These are phyloP conservation scores for Phthorimaea operculella DNA, from an alignment of 1,140 invertebrate species.

Conservation along the genomic window DNA sequence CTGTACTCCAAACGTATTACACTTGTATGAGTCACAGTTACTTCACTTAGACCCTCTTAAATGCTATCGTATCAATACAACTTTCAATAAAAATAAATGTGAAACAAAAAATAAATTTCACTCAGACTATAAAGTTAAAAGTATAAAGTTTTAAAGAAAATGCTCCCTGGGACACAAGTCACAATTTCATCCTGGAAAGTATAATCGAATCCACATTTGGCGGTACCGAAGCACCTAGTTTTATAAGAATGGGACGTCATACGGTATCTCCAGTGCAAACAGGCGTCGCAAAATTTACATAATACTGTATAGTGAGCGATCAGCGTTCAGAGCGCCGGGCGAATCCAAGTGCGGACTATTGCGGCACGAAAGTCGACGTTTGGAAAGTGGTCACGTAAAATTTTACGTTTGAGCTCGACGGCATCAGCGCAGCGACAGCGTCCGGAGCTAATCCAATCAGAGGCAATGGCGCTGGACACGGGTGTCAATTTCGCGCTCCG, in stretches of 20 bases:
- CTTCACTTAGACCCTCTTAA: too few species aligned
- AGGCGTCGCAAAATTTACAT: slow-evolving; percentile 34
- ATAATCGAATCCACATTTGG: neutral
- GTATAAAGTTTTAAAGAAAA: too few species aligned
- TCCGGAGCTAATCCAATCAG: slow-evolving; percentile 60
- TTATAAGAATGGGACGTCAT: slow-evolving; percentile 9
- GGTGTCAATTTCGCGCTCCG: slow-evolving; percentile 45
- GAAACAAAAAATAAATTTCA: too few species aligned
- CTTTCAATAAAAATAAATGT: too few species aligned
- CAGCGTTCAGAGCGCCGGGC: slow-evolving; percentile 22
- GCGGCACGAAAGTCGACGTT: slow-evolving; percentile 44
- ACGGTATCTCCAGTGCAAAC: slow-evolving; percentile 19
- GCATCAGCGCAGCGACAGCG: slow-evolving; percentile 43
- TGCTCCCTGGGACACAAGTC: too few species aligned
- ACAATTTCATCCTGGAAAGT: neutral
- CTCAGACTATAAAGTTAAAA: too few species aligned
- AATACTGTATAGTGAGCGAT: slow-evolving; percentile 37
- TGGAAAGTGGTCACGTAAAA: slow-evolving; percentile 64
- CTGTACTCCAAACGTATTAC: neutral
- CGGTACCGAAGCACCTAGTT: slow-evolving; percentile 3
- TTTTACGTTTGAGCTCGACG: slow-evolving; percentile 56
- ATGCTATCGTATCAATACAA: too few species aligned
- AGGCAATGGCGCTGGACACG: slow-evolving; percentile 46
- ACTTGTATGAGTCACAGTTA: too few species aligned
- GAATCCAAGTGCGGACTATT: slow-evolving; percentile 40